Conservation (phyloP, 2,113 vertebrate genomes). For the Chaenocephalus aceratus region DNA sequence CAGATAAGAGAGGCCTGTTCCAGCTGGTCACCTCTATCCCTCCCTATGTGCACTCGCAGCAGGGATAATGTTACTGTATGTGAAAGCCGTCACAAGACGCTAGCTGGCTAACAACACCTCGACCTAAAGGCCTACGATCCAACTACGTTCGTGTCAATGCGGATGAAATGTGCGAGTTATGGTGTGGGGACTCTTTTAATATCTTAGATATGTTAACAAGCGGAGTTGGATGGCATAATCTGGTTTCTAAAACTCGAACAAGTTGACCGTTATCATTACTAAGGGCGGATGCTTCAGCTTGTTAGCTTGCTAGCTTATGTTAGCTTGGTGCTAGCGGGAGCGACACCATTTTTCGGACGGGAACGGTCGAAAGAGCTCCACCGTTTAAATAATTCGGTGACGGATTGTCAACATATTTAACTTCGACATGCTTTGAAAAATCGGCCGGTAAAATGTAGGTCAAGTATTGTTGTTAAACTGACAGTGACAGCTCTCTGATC, state of each 20-base stretch:
- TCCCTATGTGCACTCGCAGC: not conserved
- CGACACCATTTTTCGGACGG: slow-evolving; percentile 1
- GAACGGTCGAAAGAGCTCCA: not conserved
- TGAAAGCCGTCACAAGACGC: slow-evolving; percentile 38
- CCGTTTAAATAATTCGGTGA: not conserved
- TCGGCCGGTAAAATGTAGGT: too few relatives aligned
- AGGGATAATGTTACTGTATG: slow-evolving; percentile 32
- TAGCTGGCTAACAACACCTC: slow-evolving; percentile 34
- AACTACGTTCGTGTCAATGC: not conserved
- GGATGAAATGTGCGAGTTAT: fast-evolving
- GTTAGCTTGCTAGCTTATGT: slow-evolving; percentile 5
- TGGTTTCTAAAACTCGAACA: slow-evolving; percentile 2
- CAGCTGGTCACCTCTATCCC: slow-evolving; percentile 31
- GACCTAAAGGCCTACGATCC: slow-evolving; percentile 23
- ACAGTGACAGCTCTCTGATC: not conserved
- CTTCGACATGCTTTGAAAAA: not conserved
- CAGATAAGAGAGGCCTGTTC: slow-evolving; percentile 62
- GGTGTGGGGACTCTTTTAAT: fast-evolving
- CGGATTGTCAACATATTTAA: fast-evolving
- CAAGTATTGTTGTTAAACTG: not conserved
- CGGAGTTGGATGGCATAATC: not conserved
- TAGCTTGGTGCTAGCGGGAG: slow-evolving; percentile 10
- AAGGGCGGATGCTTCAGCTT: slow-evolving; percentile 76
- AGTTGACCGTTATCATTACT: not conserved
- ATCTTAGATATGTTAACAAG: not conserved